phyloP scores from a whole-genome alignment of 2,113 vertebrate species.

The Macrotis lagotis region DNA sequence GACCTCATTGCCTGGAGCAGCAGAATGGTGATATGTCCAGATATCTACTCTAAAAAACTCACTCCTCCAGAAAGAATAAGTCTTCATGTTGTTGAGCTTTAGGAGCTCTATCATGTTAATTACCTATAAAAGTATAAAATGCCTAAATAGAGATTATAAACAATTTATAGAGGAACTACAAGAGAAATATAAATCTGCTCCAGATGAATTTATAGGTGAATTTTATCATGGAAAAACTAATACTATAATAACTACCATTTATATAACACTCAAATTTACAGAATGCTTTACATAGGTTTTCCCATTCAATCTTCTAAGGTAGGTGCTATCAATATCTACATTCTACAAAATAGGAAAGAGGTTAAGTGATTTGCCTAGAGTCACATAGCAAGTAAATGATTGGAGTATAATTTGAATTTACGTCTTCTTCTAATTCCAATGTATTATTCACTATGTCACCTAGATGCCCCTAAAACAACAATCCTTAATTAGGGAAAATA shows the following conservation, averaged over 20 bases:
- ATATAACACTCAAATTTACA: neutral
- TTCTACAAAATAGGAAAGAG: neutral
- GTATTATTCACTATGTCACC: neutral
- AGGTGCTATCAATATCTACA: neutral
- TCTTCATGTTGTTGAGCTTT: neutral
- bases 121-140: neutral
- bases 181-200: neutral
- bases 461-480: neutral
- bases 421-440: neutral
- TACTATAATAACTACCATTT: neutral
- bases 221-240: neutral
- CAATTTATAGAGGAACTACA: neutral
- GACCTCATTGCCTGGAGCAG: neutral
- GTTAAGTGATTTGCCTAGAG: neutral
- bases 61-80: neutral
- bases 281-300: neutral
- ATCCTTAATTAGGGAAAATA: neutral
- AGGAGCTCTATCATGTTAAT: neutral
- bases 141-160: neutral
- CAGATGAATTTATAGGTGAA: neutral
- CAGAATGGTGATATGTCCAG: neutral
- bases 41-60: neutral
- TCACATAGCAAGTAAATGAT: neutral
- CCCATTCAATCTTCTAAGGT: neutral
- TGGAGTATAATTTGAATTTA: neutral